A percentile compares a stretch with the other conserved stretches of the same genome.
phyloP scores from a whole-genome alignment of 2,797 vertebrate genomes.

The Falco peregrinus region DNA sequence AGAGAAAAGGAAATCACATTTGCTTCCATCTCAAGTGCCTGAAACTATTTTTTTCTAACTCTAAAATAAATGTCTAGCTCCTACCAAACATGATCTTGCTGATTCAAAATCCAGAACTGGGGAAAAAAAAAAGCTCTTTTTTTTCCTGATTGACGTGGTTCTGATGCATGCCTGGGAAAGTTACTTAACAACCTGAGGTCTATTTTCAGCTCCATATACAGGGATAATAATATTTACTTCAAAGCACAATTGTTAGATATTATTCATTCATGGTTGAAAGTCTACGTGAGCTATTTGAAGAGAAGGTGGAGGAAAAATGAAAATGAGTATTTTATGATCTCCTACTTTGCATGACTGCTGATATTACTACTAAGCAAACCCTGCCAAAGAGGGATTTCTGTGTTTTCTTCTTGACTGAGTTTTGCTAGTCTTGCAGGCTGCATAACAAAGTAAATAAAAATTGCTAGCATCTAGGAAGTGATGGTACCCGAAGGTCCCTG shows the following conservation, averaged over 20 bases:
- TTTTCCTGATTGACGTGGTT: neutral
- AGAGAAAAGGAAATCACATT: neutral
- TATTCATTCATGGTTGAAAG: conserved; percentile 28
- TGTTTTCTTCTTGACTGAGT: conserved; percentile 6
- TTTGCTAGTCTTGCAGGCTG: neutral
- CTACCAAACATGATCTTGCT: neutral
- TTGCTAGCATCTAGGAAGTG: neutral
- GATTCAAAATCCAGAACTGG: neutral
- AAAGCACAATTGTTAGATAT: conserved; percentile 17
- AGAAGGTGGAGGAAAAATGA: conserved; percentile 46
- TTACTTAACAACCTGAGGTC: neutral
- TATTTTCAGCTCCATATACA: neutral
- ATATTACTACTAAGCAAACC: neutral
- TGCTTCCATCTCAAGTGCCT: neutral
- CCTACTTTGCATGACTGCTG: conserved; percentile 30
- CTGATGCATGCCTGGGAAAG: neutral
- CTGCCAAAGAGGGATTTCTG: neutral
- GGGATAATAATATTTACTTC: conserved; percentile 10
- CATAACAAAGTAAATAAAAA: neutral
- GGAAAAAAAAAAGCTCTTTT: neutral
- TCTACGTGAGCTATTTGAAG: neutral
- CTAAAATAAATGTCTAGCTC: neutral
- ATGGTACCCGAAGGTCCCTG: neutral
- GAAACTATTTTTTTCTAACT: neutral
- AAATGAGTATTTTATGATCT: conserved; percentile 40